Evolutionary conservation across 2,888 invertebrate genomes (phyloP).

Genomic region (Antitype chi): DNA sequence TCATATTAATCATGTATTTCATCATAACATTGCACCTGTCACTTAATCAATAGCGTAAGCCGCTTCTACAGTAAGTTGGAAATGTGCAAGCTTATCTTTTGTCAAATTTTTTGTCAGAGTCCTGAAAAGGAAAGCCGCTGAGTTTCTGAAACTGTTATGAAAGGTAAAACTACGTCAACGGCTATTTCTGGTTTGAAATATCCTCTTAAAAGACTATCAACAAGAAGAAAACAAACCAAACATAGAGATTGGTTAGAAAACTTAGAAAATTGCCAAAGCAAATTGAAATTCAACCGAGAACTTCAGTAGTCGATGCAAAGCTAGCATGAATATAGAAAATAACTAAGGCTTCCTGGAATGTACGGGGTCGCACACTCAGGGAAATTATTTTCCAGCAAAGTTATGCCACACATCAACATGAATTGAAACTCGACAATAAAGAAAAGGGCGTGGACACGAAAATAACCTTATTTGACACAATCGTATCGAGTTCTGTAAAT

Average conservation of each 20-base stretch:
- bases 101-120: neutral
- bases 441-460: slow-evolving; percentile 6
- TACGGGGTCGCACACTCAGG: neutral
- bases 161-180: slow-evolving; percentile 3
- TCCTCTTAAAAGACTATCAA: no score
- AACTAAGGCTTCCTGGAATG: slow-evolving; percentile 35
- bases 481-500: slow-evolving; percentile 16
- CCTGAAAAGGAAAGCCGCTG: neutral
- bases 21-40: slow-evolving; percentile 29
- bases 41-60: slow-evolving; percentile 8
- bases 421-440: slow-evolving; percentile 20
- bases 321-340: slow-evolving; percentile 26
- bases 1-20: slow-evolving; percentile 44
- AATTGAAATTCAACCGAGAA: slow-evolving; percentile 11
- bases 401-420: slow-evolving; percentile 16
- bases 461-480: slow-evolving; percentile 20
- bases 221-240: neutral
- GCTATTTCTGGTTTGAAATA: slow-evolving; percentile 6
- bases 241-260: neutral
- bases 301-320: slow-evolving; percentile 11
- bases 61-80: slow-evolving; percentile 4
- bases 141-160: slow-evolving; percentile 4
- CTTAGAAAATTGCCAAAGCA: neutral
- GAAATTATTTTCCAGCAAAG: slow-evolving; percentile 20
- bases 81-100: slow-evolving; percentile 17